Base-by-base conservation (phyloP, 2,888 invertebrate species). In the Tenthredo distinguenda region DNA sequence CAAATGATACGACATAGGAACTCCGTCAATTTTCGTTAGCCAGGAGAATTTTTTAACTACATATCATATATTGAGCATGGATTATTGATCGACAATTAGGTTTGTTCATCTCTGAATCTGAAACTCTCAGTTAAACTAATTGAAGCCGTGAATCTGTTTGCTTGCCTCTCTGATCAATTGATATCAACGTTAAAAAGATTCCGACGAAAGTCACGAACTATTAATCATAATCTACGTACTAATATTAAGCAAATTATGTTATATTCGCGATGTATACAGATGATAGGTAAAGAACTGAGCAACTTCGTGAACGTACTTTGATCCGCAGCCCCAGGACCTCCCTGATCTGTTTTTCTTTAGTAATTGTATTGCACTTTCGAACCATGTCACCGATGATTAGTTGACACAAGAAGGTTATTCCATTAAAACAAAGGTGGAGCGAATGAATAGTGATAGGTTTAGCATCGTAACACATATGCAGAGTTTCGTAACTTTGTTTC, bases 321-420 rank as follows among this genome's bases (percentile, higher is more conserved):
- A 31, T 76, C 50, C 47, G 26, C 6, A 50, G 47, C 31, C 15
- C 31, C 31, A n/a, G 15, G n/a, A 31, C 12, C 50, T 18, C 18
- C 26, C 4, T 55, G 77, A 50, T 50, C 77, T 77, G 18, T 31
- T 34, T 21, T 5, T 37, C 18, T 15, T 77, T 31, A 50, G 34
- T 50, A n/a, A 55, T n/a, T 77, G 18, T 77, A 10, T 55, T 77
- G 77, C 50, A 50, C 76, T 77, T 50, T 34, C 40, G 18, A 77
- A 43, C 43, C 7, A 74, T 74, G 21, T n/a, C 43, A 74, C 12
- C 40, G 21, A 26, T 55, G 55, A 77, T 77, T 77, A 77, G 31
- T 40, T 77, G 50, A 77, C n/a, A 26, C 77, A 50, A 55, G 26
- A 10, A 47, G 77, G 18, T 50, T 18, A 31, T 47, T 68, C 15